Conservation (phyloP, 2,888 invertebrate genomes). For the Rutpela maculata region DNA sequence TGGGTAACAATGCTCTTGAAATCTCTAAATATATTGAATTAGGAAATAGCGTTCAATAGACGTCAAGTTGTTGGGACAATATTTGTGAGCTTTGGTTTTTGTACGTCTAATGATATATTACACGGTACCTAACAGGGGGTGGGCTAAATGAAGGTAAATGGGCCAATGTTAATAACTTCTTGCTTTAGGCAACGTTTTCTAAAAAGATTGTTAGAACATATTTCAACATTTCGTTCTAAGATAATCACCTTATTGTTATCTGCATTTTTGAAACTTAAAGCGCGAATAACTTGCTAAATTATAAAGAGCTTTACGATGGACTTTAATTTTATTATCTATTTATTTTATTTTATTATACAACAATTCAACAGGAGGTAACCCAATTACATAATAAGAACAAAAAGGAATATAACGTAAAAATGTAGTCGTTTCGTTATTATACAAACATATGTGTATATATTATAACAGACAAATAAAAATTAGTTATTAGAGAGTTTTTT, state of each 20-base stretch:
- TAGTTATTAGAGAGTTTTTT: no score
- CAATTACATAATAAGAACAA: no score
- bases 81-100: slow-evolving; percentile 21
- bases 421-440: no score
- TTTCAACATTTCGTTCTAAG: neutral
- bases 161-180: neutral
- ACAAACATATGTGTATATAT: no score
- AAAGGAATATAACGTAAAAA: no score
- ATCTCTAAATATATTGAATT: slow-evolving; percentile 34
- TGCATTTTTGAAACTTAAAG: no score
- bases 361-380: no score
- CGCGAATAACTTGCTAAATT: no score
- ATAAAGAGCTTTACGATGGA: no score
- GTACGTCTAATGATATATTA: neutral
- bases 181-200: neutral
- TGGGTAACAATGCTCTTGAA: slow-evolving; percentile 31
- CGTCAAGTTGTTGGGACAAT: slow-evolving; percentile 37
- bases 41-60: slow-evolving; percentile 35
- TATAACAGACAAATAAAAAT: no score
- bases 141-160: neutral
- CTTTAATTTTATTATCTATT: no score
- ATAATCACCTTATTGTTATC: neutral
- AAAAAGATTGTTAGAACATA: neutral
- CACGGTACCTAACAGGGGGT: neutral
- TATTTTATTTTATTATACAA: no score